Percentiles rank a stretch among this genome's conserved stretches.
Conservation (phyloP, 2,113 vertebrate species). For the Xiphophorus couchianus region DNA sequence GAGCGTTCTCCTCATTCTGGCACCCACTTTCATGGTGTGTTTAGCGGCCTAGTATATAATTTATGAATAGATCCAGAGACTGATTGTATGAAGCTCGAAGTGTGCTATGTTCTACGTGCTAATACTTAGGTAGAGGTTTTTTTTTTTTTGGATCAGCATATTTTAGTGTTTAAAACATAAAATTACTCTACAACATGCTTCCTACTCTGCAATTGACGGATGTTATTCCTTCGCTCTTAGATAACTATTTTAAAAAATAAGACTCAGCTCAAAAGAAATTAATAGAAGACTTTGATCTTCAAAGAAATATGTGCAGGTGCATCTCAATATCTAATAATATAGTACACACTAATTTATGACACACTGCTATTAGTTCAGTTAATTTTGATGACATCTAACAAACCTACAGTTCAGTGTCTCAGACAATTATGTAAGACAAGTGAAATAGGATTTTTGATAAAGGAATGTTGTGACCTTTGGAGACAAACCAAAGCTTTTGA, state of each 20-base stretch:
- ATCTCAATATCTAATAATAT: background rate
- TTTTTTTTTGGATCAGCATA: conserved; percentile 33
- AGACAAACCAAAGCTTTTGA: too few species aligned
- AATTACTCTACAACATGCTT: conserved; percentile 13
- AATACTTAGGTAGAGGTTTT: conserved; percentile 31
- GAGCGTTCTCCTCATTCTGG: conserved; percentile 68
- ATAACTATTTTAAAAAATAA: conserved; percentile 4
- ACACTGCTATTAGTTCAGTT: background rate
- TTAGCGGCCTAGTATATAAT: conserved; percentile 71
- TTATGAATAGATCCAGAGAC: conserved; percentile 63
- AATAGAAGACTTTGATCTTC: conserved; percentile 9
- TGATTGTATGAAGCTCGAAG: conserved; percentile 65
- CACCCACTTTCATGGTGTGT: conserved; percentile 74
- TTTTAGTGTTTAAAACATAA: conserved; percentile 28
- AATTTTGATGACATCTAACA: background rate
- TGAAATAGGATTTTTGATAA: background rate
- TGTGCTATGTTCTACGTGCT: conserved; percentile 47
- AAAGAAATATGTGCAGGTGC: conserved; percentile 51
- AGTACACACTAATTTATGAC: too few species aligned
- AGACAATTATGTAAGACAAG: background rate
- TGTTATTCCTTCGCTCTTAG: background rate
- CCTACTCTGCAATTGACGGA: background rate
- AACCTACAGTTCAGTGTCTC: background rate
- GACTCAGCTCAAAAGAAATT: conserved; percentile 32
- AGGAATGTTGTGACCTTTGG: background rate